Conservation (phyloP, 2,113 vertebrate genomes). For the Sinocyclocheilus grahami region DNA sequence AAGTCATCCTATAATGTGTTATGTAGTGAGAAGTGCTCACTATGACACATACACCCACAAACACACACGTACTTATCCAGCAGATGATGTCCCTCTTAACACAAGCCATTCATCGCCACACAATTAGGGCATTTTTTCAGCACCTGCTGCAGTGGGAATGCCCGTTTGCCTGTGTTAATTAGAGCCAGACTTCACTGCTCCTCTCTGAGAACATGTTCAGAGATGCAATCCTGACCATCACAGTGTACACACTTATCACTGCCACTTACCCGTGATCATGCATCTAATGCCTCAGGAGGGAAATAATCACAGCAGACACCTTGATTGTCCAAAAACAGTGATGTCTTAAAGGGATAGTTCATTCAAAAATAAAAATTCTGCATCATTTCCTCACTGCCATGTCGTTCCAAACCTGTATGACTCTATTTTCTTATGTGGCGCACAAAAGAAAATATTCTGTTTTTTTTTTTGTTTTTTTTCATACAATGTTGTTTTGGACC, state of each 20-base stretch:
- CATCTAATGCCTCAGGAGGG: background rate
- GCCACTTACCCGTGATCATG: conserved; percentile 25
- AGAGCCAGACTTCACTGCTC: conserved; percentile 50
- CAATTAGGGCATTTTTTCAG: conserved; percentile 57
- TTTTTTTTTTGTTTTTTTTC: too few relatives aligned
- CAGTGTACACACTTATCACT: conserved; percentile 31
- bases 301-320: background rate
- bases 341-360: background rate
- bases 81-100: conserved; percentile 46
- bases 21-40: conserved; percentile 13
- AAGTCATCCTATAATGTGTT: conserved; percentile 31
- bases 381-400: background rate
- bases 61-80: conserved; percentile 29
- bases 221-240: conserved; percentile 40
- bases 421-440: background rate
- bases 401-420: background rate
- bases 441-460: too few relatives aligned
- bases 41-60: conserved; percentile 13
- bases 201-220: conserved; percentile 41
- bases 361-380: background rate
- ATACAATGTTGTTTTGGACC: too few relatives aligned
- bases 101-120: conserved; percentile 54
- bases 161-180: conserved; percentile 48
- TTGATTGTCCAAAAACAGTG: background rate
- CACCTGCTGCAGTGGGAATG: conserved; percentile 55